Percentiles rank a stretch among this genome's conserved stretches.
phyloP scores from a whole-genome alignment of 2,888 invertebrate genomes.

The Dolichopus griseipennis region DNA sequence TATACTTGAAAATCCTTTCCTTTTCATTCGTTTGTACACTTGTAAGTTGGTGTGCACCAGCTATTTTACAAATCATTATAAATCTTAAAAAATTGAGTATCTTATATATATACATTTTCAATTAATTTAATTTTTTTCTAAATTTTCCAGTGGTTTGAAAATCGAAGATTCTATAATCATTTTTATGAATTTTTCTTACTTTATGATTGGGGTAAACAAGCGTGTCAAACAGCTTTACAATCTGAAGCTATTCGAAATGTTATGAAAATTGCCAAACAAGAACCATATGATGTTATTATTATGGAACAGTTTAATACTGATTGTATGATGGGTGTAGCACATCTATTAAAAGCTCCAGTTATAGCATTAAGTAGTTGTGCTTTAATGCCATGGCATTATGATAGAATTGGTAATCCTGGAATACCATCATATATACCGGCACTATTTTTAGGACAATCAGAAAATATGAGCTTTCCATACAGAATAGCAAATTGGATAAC shows the following conservation, averaged over 20 bases:
- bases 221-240: constrained; percentile 36
- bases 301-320: constrained; percentile 64
- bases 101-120: neutral
- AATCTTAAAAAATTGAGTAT: too few species aligned
- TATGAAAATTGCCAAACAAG: constrained; percentile 33
- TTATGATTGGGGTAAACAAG: constrained; percentile 35
- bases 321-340: constrained; percentile 57
- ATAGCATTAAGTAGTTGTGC: constrained; percentile 47
- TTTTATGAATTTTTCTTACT: constrained; percentile 37
- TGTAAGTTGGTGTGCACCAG: too few species aligned
- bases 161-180: constrained; percentile 33
- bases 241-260: constrained; percentile 39
- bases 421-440: constrained; percentile 52
- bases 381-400: constrained; percentile 53
- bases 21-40: too few species aligned
- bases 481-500: constrained; percentile 45
- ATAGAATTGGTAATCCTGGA: constrained; percentile 50
- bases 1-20: too few species aligned
- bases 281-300: constrained; percentile 58
- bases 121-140: neutral
- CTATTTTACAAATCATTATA: too few species aligned
- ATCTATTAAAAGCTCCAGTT: constrained; percentile 54
- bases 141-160: constrained; percentile 32
- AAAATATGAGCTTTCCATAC: constrained; percentile 42
- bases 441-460: constrained; percentile 45